Conservation (phyloP, 2,888 invertebrate genomes). For the Lepetodrilus schrolli region DNA sequence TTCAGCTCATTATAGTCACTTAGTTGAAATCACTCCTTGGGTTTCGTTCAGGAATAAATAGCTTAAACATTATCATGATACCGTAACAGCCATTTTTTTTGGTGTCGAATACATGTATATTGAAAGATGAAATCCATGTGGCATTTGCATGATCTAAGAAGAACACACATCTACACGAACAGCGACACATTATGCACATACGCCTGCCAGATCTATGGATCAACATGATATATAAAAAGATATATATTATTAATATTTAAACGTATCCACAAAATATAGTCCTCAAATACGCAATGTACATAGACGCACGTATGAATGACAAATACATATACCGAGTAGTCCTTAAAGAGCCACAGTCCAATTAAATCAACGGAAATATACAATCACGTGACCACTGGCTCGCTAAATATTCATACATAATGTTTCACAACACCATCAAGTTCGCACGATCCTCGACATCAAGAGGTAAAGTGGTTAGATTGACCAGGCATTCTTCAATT, state of each 20-base stretch:
- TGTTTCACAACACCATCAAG: conserved; percentile 19
- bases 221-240: conserved; percentile 25
- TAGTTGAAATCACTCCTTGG: too few relatives aligned
- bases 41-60: too few relatives aligned
- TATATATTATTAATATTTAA: conserved; percentile 27
- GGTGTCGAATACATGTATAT: too few relatives aligned
- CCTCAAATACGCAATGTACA: conserved; percentile 27
- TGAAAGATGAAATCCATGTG: background rate
- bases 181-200: conserved; percentile 9
- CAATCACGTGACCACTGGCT: conserved; percentile 24
- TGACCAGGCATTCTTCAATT: background rate
- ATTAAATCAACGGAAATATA: conserved; percentile 24
- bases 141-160: background rate
- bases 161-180: background rate
- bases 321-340: background rate
- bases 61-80: too few relatives aligned
- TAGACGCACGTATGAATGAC: background rate
- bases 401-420: conserved; percentile 19
- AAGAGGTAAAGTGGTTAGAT: conserved; percentile 4
- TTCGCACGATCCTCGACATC: background rate
- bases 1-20: too few relatives aligned
- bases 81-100: too few relatives aligned
- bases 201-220: background rate
- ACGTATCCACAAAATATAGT: conserved; percentile 24
- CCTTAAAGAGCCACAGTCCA: background rate